Percentiles rank a stretch among this genome's conserved stretches.
These are phyloP conservation scores for Artibeus jamaicensis DNA, from an alignment of 2,797 vertebrate species.

Conservation along the genomic window DNA sequence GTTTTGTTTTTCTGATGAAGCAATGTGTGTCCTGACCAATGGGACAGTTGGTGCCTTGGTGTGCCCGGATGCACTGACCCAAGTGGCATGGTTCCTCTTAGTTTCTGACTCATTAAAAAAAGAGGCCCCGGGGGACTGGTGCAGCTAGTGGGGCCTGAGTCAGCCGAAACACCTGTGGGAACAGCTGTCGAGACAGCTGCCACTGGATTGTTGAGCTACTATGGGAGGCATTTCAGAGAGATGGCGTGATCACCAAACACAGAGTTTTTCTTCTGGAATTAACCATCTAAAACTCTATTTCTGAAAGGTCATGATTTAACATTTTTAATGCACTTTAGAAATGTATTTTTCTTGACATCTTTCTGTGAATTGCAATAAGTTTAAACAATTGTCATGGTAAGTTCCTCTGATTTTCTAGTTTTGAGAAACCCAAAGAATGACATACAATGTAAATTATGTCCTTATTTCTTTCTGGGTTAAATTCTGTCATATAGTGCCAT, in stretches of 20 bases:
- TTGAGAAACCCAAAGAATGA: not conserved
- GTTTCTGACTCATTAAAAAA: not conserved
- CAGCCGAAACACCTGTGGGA: not conserved
- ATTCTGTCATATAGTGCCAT: not conserved
- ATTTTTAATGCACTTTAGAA: not conserved
- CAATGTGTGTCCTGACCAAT: not conserved
- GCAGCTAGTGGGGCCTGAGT: not conserved
- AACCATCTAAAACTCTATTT: not conserved
- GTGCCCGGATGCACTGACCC: not conserved
- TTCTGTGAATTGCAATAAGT: not conserved
- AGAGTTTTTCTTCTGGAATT: not conserved
- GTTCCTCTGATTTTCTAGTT: not conserved
- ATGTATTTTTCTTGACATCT: not conserved
- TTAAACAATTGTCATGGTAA: not conserved
- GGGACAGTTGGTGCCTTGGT: not conserved
- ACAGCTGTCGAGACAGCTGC: not conserved
- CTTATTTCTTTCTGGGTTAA: not conserved
- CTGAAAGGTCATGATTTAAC: not conserved
- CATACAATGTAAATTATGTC: not conserved
- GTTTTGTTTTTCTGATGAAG: slow-evolving; percentile 57
- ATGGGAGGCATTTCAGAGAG: not conserved
- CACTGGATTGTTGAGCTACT: not conserved
- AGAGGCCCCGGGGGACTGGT: rapidly evolving
- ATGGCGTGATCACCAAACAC: not conserved
- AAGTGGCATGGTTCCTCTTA: not conserved